Percentiles rank a stretch among this genome's conserved stretches.
Evolutionary conservation across 2,113 vertebrate species (phyloP).

Genomic region (Larimichthys polyactis): DNA sequence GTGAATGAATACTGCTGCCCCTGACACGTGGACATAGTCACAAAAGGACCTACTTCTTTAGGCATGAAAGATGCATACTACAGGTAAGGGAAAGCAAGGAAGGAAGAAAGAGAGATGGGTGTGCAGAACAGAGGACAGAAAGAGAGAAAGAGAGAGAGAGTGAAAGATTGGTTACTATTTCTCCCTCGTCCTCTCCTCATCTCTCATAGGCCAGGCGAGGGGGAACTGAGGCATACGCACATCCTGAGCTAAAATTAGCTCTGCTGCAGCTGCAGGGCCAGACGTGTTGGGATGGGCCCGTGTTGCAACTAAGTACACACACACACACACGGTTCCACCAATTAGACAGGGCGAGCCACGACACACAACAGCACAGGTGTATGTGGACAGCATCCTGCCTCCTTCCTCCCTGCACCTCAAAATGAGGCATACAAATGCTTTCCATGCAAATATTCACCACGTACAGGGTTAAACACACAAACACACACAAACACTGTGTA

Average conservation of each 20-base stretch:
- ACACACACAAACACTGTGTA: neutral
- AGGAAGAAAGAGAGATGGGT: neutral
- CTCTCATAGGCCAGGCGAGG: slow-evolving; percentile 58
- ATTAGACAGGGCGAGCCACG: slow-evolving; percentile 54
- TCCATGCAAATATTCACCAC: slow-evolving; percentile 57
- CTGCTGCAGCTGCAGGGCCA: slow-evolving; percentile 81
- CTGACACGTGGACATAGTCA: slow-evolving; percentile 15
- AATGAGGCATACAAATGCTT: slow-evolving; percentile 40
- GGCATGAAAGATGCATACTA: slow-evolving; percentile 1
- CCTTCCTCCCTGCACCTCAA: slow-evolving; percentile 16
- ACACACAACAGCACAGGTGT: slow-evolving; percentile 65
- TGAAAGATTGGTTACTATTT: slow-evolving; percentile 42
- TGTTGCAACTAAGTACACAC: slow-evolving; percentile 23
- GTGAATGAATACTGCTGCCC: slow-evolving; percentile 50
- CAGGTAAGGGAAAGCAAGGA: neutral
- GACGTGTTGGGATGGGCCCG: slow-evolving; percentile 74
- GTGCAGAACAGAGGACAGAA: neutral
- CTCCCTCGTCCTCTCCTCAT: slow-evolving; percentile 49
- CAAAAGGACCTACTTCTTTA: neutral
- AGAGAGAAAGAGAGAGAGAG: neutral
- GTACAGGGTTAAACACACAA: neutral
- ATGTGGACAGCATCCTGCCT: slow-evolving; percentile 22
- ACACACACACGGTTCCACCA: slow-evolving; percentile 43
- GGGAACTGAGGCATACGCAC: slow-evolving; percentile 79
- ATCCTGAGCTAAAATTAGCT: slow-evolving; percentile 81